Evolutionary conservation across 2,113 vertebrate genomes (phyloP).

Genomic region (Hemicordylus capensis): DNA sequence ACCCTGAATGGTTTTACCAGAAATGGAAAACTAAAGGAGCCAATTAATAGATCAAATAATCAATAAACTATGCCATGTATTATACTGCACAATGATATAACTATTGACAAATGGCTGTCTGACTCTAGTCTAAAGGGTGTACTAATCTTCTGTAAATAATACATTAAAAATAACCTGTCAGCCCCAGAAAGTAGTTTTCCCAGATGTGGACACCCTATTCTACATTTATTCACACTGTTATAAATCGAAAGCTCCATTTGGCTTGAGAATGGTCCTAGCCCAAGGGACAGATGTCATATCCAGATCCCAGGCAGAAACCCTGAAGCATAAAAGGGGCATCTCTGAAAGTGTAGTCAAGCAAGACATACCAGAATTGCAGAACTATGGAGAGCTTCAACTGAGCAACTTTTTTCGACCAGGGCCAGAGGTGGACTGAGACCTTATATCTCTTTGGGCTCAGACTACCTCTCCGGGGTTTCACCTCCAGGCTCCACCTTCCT

Average conservation of each 20-base stretch:
- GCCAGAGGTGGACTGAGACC: too few species aligned
- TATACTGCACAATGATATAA: conserved; percentile 34
- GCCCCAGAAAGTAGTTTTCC: neutral
- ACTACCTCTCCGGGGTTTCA: too few species aligned
- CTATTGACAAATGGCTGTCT: conserved; percentile 24
- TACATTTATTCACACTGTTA: neutral
- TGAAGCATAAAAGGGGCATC: too few species aligned
- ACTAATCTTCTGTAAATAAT: neutral
- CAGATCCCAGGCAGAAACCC: too few species aligned
- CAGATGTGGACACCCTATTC: neutral
- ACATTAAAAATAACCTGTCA: neutral
- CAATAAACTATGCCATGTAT: conserved; percentile 8
- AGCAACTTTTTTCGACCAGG: too few species aligned
- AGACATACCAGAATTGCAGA: too few species aligned
- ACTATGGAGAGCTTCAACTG: too few species aligned
- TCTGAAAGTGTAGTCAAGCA: too few species aligned
- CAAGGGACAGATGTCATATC: too few species aligned
- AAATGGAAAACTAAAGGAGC: conserved; percentile 1
- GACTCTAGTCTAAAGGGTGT: neutral
- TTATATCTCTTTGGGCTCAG: too few species aligned
- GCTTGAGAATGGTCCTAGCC: neutral
- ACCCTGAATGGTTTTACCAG: neutral
- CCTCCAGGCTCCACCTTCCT: too few species aligned
- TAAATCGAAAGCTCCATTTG: neutral
- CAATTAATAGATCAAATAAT: conserved; percentile 7